Conservation (phyloP, 2,888 invertebrate species). For the Parapristionchus giblindavisi region DNA sequence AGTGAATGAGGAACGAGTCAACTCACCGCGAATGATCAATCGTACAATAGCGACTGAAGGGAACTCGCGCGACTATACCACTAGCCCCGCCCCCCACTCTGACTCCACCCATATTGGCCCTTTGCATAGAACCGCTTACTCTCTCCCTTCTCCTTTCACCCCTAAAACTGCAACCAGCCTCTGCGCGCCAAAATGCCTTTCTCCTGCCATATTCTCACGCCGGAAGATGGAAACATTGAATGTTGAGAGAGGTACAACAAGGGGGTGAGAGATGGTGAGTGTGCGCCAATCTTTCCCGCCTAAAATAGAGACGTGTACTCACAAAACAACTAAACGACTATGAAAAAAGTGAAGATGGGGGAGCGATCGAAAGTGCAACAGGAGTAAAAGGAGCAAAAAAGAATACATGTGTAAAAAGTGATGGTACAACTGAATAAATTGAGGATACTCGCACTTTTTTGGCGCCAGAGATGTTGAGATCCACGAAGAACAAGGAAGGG, state of each 20-base stretch:
- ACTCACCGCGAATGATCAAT: not conserved
- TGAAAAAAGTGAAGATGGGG: not conserved
- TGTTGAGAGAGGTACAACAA: not conserved
- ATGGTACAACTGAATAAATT: not conserved
- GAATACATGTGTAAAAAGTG: not conserved
- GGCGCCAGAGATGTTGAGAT: not conserved
- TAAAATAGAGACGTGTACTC: not conserved
- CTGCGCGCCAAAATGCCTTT: slow-evolving; percentile 25
- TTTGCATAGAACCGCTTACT: not conserved
- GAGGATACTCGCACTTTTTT: slow-evolving; percentile 5
- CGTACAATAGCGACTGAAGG: slow-evolving; percentile 1
- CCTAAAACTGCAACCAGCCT: slow-evolving; percentile 18
- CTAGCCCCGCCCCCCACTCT: not conserved
- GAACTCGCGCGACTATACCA: slow-evolving; percentile 10
- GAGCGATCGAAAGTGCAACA: not conserved
- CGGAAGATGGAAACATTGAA: slow-evolving; percentile 20
- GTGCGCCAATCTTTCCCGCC: slow-evolving; percentile 19
- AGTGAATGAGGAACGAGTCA: not conserved
- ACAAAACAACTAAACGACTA: not conserved
- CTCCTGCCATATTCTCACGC: slow-evolving; percentile 24
- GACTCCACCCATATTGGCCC: slow-evolving; percentile 18
- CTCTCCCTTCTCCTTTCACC: not conserved
- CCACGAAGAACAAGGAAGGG: not conserved
- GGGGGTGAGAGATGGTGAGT: not conserved
- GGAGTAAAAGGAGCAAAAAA: not conserved